These are phyloP conservation scores for Drosophila fungiperda DNA, from an alignment of 2,888 invertebrate genomes.

Conservation along the genomic window DNA sequence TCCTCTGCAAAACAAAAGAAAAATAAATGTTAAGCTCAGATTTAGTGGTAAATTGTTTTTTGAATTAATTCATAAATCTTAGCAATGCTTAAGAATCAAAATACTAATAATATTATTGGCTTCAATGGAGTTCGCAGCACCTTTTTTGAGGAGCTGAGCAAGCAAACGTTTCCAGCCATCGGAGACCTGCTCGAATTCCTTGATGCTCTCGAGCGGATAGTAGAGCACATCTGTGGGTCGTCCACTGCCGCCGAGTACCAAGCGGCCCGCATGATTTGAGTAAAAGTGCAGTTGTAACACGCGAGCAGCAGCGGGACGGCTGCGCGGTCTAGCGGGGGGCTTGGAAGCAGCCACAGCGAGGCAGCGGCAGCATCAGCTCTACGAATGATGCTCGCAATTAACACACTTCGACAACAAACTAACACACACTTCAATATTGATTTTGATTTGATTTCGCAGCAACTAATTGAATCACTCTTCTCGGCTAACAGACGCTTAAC, in stretches of 20 bases:
- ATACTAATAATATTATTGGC: neutral
- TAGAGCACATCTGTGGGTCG: constrained; percentile 85
- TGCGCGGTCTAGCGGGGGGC: constrained; percentile 26
- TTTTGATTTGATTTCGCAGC: constrained; percentile 35
- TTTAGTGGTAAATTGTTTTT: neutral
- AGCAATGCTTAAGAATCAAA: neutral
- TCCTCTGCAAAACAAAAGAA: constrained; percentile 89
- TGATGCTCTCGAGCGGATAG: constrained; percentile 93
- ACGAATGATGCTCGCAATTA: constrained; percentile 47
- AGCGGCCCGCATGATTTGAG: constrained; percentile 90
- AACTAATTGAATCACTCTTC: constrained; percentile 31
- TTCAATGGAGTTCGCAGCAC: constrained; percentile 80
- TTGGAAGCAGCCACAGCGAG: constrained; percentile 41
- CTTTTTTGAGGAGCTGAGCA: constrained; percentile 89
- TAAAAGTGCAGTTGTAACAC: constrained; percentile 94
- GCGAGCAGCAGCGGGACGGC: constrained; percentile 74
- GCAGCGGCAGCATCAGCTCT: constrained; percentile 40
- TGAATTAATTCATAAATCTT: neutral
- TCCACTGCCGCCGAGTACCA: constrained; percentile 86
- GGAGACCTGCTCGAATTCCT: constrained; percentile 93
- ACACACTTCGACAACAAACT: constrained; percentile 25
- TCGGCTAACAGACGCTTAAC: constrained; percentile 33
- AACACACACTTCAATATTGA: neutral
- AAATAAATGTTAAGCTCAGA: neutral
- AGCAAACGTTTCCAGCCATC: constrained; percentile 92